Evolutionary conservation across 2,888 invertebrate genomes (phyloP).

Genomic region (Hydrotaea diabolus): DNA sequence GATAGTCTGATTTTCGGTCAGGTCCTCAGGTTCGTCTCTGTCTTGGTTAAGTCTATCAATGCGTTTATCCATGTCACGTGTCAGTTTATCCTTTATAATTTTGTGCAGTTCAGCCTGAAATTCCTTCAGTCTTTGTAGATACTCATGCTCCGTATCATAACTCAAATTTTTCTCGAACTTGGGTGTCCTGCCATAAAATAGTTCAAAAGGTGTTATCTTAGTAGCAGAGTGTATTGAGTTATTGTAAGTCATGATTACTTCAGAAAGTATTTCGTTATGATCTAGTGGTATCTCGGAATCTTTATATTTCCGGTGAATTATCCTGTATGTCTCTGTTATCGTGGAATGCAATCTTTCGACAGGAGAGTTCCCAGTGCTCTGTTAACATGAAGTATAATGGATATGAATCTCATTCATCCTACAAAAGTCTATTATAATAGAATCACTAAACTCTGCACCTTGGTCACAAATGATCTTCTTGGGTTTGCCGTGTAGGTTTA

Average conservation of each 20-base stretch:
- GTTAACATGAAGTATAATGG: slow-evolving; percentile 57
- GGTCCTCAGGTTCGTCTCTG: slow-evolving; percentile 19
- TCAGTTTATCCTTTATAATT: slow-evolving; percentile 38
- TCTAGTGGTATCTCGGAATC: slow-evolving; percentile 12
- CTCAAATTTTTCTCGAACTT: slow-evolving; percentile 43
- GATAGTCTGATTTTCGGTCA: slow-evolving; percentile 3
- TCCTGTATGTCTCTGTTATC: slow-evolving; percentile 58
- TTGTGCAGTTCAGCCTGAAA: slow-evolving; percentile 29
- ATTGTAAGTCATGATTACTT: slow-evolving; percentile 51
- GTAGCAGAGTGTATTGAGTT: slow-evolving; percentile 54
- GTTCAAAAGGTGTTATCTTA: slow-evolving; percentile 50
- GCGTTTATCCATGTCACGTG: slow-evolving; percentile 19
- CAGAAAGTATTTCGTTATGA: slow-evolving; percentile 47
- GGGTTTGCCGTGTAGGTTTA: slow-evolving; percentile 56
- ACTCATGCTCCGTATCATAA: slow-evolving; percentile 38
- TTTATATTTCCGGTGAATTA: slow-evolving; percentile 47
- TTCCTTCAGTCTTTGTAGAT: slow-evolving; percentile 37
- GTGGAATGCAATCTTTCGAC: slow-evolving; percentile 54
- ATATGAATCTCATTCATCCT: slow-evolving; percentile 47
- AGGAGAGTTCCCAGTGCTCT: slow-evolving; percentile 51
- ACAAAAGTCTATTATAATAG: slow-evolving; percentile 60
- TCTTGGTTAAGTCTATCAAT: slow-evolving; percentile 30
- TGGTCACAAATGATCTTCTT: slow-evolving; percentile 61
- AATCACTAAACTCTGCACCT: slow-evolving; percentile 47
- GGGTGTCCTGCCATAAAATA: slow-evolving; percentile 43